Evolutionary conservation across 2,113 vertebrate genomes (phyloP), one percentile per base, ranked within the genome.

Genomic region (Rhodinocichla rosea): DNA sequence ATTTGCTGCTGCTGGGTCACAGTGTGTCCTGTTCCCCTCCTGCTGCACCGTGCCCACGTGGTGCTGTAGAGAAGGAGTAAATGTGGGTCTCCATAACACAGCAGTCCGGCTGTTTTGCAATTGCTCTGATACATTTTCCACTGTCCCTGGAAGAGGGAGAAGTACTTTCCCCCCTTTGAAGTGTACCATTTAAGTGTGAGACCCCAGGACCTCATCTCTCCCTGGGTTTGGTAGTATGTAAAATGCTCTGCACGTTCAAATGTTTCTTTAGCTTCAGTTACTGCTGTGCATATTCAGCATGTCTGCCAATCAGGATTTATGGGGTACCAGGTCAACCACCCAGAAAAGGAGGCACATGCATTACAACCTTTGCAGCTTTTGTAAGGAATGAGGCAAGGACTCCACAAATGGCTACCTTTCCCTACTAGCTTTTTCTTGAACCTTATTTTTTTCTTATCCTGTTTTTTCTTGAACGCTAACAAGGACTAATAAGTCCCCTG

Each of bases 241-340:
- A 89, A 83, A 70, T 30, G 39, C 64, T 86, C 64, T 50, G 60
- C 60, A 23, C 0, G 5, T 86, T 77, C 44, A 2, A 62, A 39
- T 83, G 24, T 90, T 93, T 74, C 92, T 85, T 88, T 73, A 76
- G 75, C 70, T 75, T 89, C 50, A 42, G 75, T 92, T 64, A 55
- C 89, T 90, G 89, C 79, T 68, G 79, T 93, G 94, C 83, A 13
- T 55, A 76, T 69, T 95, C 94, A 95, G 91, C 86, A 56, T 86
- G 95, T 94, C 93, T 95, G 68, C 80, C 2, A 2, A 37, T 47
- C 62, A 64, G 86, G 94, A 95, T 95, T 95, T 95, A 95, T 95
- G 93, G 92, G 71, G 89, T 94, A 96, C 89, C 90, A 89, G 93
- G 39, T 74, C 68, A 96, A 80, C 95, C 95, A 97, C 94, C 89